Base-by-base conservation (phyloP, 2,113 vertebrate genomes). In the Triplophysa rosa region DNA sequence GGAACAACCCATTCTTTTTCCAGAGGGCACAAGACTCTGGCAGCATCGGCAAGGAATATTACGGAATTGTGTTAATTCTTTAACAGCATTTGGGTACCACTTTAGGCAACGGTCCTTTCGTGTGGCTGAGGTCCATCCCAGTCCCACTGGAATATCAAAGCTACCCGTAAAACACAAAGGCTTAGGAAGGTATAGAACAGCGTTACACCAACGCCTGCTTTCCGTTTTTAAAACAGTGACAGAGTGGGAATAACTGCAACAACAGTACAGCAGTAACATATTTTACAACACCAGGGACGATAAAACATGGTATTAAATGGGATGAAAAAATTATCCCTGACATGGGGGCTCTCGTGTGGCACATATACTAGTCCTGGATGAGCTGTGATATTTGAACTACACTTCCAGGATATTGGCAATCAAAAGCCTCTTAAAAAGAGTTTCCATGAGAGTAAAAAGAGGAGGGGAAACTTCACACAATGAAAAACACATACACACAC, bases 1-100 rank as follows among this genome's bases (percentile, higher is more conserved):
- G 82, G 87, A 92, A 92, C 87, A 88, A 87, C 84, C 85, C 87
- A 82, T 86, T 84, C 70, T 65, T 81, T 37, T 74, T 71, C 84
- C 68, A 40, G 52, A 80, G 47, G 54, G 49, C 59, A 78, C 45
- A 63, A 26, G n/a, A 59, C 24, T 70, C 29, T 73, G 73, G 79
- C 85, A 78, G 59, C 5, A 29, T 75, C 82, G 74, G 84, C 85
- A 86, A 19, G 37, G 69, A 56, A 83, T 80, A 71, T 80, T 67
- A 56, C 24, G 33, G 83, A 72, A 73, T 66, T 82, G 65, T 40
- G 47, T 62, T 59, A 61, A 73, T 74, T 86, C 64, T 64, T 86
- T 87, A 83, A 84, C 24, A 42, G 83, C 69, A 69, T 75, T 82
- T 65, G 29, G 73, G 81, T 85, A 87, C 52, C 77, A 58, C 54